Conservation (phyloP, 2,113 vertebrate genomes). For the Dipodomys ordii region DNA sequence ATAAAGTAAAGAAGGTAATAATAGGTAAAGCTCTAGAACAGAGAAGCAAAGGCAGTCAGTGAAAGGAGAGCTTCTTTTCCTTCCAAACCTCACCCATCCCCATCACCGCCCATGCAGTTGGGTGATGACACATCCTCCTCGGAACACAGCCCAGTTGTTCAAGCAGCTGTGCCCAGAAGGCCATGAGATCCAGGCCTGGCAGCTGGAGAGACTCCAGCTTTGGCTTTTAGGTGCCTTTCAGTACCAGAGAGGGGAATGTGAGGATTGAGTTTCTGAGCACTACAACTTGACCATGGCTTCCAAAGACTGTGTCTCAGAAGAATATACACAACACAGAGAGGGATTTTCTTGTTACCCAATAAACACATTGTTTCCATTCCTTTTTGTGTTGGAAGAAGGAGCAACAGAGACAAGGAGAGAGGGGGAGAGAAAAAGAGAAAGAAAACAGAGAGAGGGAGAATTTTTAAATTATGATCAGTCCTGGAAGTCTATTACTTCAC, state of each 20-base stretch:
- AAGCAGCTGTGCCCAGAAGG: constrained; percentile 72
- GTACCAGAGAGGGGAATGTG: neutral
- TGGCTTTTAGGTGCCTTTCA: neutral
- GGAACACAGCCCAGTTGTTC: constrained; percentile 34
- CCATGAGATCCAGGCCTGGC: constrained; percentile 40
- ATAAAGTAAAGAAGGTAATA: neutral
- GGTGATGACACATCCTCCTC: constrained; percentile 42
- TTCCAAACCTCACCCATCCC: neutral
- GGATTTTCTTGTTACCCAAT: constrained; percentile 34
- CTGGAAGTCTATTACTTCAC: neutral
- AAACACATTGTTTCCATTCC: neutral
- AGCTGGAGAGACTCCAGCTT: neutral
- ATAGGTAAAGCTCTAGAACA: fast-evolving
- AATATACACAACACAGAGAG: constrained; percentile 22
- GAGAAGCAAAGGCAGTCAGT: neutral
- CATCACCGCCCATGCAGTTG: neutral
- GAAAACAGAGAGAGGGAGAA: neutral
- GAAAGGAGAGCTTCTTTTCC: neutral
- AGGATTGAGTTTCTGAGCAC: constrained; percentile 12
- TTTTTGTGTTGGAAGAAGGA: constrained; percentile 3
- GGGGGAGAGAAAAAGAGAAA: constrained; percentile 39
- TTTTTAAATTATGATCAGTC: neutral
- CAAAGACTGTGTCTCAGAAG: neutral
- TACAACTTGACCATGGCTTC: neutral
- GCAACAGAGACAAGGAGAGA: constrained; percentile 43